phyloP scores from a whole-genome alignment of 2,888 invertebrate species.

The Melangyna quadrimaculata region DNA sequence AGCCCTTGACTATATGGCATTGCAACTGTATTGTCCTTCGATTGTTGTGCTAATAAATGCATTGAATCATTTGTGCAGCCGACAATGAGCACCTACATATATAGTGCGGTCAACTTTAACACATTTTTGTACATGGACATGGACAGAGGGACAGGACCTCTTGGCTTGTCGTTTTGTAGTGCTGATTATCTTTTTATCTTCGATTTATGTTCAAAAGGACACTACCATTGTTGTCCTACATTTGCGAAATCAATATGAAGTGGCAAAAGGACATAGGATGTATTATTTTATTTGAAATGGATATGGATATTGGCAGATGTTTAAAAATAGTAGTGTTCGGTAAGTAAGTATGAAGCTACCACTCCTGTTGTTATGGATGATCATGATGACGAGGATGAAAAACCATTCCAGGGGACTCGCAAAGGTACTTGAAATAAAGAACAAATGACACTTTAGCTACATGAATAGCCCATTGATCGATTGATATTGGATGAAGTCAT shows the following conservation, averaged over 20 bases:
- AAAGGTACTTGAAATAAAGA: slow-evolving; percentile 51
- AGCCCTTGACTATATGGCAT: slow-evolving; percentile 53
- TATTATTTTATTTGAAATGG: slow-evolving; percentile 28
- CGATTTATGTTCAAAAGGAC: slow-evolving; percentile 43
- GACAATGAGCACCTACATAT: slow-evolving; percentile 48
- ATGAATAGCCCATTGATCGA: slow-evolving; percentile 57
- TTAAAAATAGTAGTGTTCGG: slow-evolving; percentile 7
- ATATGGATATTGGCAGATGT: slow-evolving; percentile 44
- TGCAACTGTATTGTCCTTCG: slow-evolving; percentile 46
- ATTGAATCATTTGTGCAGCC: slow-evolving; percentile 47
- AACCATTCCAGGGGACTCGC: slow-evolving; percentile 48
- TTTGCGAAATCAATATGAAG: slow-evolving; percentile 62
- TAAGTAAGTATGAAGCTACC: slow-evolving; percentile 42
- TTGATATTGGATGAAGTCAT: slow-evolving; percentile 65
- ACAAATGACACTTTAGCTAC: slow-evolving; percentile 47
- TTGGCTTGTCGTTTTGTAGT: slow-evolving; percentile 34
- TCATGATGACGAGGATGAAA: slow-evolving; percentile 19
- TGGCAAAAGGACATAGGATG: too few species aligned
- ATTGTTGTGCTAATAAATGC: slow-evolving; percentile 69
- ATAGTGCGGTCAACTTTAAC: slow-evolving; percentile 61
- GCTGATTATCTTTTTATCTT: slow-evolving; percentile 66
- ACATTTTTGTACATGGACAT: slow-evolving; percentile 50
- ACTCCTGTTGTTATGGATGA: slow-evolving; percentile 41
- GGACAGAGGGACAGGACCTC: slow-evolving; percentile 24
- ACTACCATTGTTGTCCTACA: slow-evolving; percentile 56